Base-by-base conservation (phyloP, 2,797 vertebrate genomes). In the Enteromius afrohamiltoni region DNA sequence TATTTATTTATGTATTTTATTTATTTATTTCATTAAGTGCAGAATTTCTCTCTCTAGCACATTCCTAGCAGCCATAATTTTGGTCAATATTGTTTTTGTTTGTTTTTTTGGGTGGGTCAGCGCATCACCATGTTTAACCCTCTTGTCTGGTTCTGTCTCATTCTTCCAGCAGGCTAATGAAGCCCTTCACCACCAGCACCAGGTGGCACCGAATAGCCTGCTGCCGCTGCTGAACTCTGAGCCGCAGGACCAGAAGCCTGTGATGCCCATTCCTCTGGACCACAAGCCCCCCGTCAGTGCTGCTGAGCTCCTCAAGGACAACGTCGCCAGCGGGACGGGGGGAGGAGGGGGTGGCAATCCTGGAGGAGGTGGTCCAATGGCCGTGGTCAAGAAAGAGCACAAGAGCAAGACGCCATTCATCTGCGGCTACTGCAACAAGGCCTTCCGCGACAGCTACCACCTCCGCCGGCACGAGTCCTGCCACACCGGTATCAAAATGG, bases 391-490 rank as follows among this genome's bases (percentile, higher is more conserved):
- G 94, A 99, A 99, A 92, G 97, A 99, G 92, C 95, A 94, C 88
- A 99, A 99, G 92, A 96, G 96, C 91, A 99, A 99, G 92, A 99
- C 98, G 65, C 98, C 98, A 26, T 99, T 99, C 90, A 95, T 99
- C 91, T 99, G 98, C 53, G 97, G 97, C 89, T 99, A 99, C 93
- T 99, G 98, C 94, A 99, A 97, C 96, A 99, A 99, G 95, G 98
- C 97, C 88, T 99, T 99, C 93, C 97, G 98, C 49, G 98, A 99
- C 95, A 99, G 98, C 94, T 99, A 99, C 94, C 98, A 99, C 94
- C 95, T 99, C 93, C 96, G 98, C 62, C 96, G 98, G 85, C 98
- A 99, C 1, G 97, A 99, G 92, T 99, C 97, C 91, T 98, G 98
- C 94, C 98, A 99, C 93, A 99, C 98, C 26, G 98, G 98, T 60